Base-by-base conservation (phyloP, 2,797 vertebrate genomes). In the Sylvilagus floridanus region DNA sequence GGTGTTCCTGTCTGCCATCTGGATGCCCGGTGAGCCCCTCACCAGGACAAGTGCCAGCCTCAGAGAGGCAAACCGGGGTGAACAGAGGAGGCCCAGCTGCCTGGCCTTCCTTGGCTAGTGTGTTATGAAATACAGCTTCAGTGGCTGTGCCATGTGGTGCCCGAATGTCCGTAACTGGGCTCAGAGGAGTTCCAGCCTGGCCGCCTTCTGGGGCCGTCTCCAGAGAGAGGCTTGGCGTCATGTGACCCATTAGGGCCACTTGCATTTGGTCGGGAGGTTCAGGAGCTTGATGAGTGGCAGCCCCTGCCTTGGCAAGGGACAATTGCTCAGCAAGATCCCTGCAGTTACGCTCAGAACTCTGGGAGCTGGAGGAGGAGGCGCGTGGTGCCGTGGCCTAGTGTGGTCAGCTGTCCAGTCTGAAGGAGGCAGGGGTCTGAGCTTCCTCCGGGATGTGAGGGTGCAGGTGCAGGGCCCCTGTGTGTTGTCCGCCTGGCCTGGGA, bases 1-100 rank as follows among this genome's bases (percentile, higher is more conserved):
- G n/a, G 2, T 30, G 3, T 50, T 57, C 42, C 32, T 65, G 76
- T 65, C 12, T 22, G 0, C n/a, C 24, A 0, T 24, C 82, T 87
- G 26, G 37, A 5, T 76, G n/a, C 66, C 10, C n/a, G 30, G 69
- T 4, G 0, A 3, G 2, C 69, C 54, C 10, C 32, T 2, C 8
- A 12, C 60, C 62, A 75, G n/a, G 0, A 24, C 63, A 47, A 47
- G 35, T 4, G 9, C 86, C 50, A 2, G 62, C 54, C 22, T 87
- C 86, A 0, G 28, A 62, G 73, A 87, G 4, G 24, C 88, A 75
- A 10, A 22, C 8, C 26, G 2, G 4, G 30, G 0, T 63, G 35
- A 19, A 32, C 69, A 75, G 24, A 94, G 76, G 50, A 62, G 79
- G 5, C 12, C 19, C 42, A 57, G 24, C 14, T 95, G 37, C 35